Conservation (phyloP, 2,888 invertebrate genomes). For the Aleiodes testaceus region DNA sequence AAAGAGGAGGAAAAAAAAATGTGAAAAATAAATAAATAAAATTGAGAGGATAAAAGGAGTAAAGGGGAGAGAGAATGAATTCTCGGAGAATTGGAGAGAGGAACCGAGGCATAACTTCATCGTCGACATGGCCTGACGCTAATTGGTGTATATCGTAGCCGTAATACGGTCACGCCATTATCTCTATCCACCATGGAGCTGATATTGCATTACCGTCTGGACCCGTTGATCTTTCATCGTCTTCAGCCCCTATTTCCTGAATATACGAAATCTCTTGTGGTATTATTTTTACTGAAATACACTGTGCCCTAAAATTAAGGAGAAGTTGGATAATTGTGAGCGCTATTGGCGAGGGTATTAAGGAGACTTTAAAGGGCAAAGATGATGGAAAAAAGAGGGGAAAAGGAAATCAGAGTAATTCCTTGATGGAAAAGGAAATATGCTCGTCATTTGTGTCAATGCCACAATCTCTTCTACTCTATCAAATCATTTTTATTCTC, state of each 20-base stretch:
- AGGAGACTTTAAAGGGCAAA: background rate
- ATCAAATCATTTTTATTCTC: conserved; percentile 18
- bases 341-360: no score
- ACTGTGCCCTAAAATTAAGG: background rate
- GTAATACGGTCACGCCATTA: conserved; percentile 66
- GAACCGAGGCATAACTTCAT: conserved; percentile 57
- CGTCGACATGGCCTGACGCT: conserved; percentile 60
- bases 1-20: conserved; percentile 33
- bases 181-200: conserved; percentile 58
- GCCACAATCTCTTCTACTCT: background rate
- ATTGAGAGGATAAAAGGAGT: conserved; percentile 31
- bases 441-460: conserved; percentile 1
- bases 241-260: conserved; percentile 50
- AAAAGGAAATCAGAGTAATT: no score
- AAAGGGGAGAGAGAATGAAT: conserved; percentile 37
- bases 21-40: conserved; percentile 22
- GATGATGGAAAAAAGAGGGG: no score
- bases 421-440: background rate
- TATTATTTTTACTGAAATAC: conserved; percentile 9
- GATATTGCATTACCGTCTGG: conserved; percentile 60
- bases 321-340: no score
- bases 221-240: conserved; percentile 57
- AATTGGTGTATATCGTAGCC: conserved; percentile 65
- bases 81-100: conserved; percentile 27
- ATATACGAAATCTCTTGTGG: background rate